Conservation (phyloP, 2,888 invertebrate genomes). For the Helobdella robusta region DNA sequence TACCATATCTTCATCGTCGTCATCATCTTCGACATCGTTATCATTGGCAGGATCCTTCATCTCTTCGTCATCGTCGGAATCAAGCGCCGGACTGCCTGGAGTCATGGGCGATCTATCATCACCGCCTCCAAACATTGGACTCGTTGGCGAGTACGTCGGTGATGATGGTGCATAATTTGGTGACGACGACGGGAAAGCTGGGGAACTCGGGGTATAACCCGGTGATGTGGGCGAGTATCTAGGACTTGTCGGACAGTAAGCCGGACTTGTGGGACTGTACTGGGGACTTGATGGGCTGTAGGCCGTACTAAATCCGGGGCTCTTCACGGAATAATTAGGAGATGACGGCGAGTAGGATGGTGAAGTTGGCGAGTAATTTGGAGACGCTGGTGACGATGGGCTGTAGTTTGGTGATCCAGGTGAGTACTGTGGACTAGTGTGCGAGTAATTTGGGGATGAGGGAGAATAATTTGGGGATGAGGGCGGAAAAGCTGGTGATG, state of each 20-base stretch:
- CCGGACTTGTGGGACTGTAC: conserved; percentile 37
- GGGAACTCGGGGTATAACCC: conserved; percentile 55
- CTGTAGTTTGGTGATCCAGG: conserved; percentile 62
- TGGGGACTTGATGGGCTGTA: conserved; percentile 40
- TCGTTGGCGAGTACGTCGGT: conserved; percentile 40
- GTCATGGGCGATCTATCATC: too few relatives aligned
- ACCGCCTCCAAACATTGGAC: conserved; percentile 27
- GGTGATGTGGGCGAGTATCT: conserved; percentile 49
- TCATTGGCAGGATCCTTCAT: neutral
- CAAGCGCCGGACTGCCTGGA: too few relatives aligned
- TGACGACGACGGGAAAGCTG: conserved; percentile 45
- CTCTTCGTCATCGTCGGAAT: too few relatives aligned
- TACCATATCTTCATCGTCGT: conserved; percentile 5
- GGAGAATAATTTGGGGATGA: conserved; percentile 42
- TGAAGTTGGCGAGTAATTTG: conserved; percentile 59
- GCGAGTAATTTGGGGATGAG: conserved; percentile 57
- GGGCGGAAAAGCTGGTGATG: conserved; percentile 47
- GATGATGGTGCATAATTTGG: conserved; percentile 37
- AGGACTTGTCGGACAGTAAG: conserved; percentile 6
- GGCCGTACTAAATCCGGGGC: conserved; percentile 41
- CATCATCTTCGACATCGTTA: neutral
- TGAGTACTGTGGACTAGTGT: conserved; percentile 39
- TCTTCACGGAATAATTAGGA: conserved; percentile 50
- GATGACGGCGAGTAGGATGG: conserved; percentile 55
- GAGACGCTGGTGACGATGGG: conserved; percentile 56